Evolutionary conservation across 2,113 vertebrate species (phyloP).

Genomic region (Castor canadensis): DNA sequence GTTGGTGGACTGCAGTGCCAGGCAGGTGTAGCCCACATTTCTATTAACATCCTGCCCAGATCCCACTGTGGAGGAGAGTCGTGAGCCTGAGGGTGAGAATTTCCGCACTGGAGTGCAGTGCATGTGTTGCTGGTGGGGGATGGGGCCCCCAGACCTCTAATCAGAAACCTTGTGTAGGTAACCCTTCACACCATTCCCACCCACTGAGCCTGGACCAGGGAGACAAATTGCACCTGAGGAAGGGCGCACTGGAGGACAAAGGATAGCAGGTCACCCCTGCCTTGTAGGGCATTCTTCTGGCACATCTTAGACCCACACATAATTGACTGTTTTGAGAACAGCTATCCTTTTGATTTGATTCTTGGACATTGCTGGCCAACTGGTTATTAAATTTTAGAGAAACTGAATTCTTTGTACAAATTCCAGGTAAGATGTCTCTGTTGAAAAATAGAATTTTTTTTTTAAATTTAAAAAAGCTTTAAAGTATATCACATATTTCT

Average conservation of each 20-base stretch:
- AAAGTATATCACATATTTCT: not conserved
- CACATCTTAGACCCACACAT: too few relatives aligned
- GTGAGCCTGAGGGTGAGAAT: not conserved
- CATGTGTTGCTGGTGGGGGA: fast-evolving
- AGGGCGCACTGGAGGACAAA: fast-evolving
- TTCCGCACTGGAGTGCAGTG: not conserved
- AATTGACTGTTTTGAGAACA: not conserved
- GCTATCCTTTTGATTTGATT: not conserved
- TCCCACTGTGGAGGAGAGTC: fast-evolving
- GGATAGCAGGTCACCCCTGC: not conserved
- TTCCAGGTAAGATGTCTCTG: not conserved
- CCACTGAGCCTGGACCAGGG: too few relatives aligned
- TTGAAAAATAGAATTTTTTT: not conserved
- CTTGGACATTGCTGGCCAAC: not conserved
- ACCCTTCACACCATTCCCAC: fast-evolving
- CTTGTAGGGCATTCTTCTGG: not conserved
- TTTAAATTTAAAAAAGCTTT: not conserved
- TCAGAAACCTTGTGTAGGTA: fast-evolving
- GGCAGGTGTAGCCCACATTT: not conserved
- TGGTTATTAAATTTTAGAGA: not conserved
- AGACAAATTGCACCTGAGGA: too few relatives aligned
- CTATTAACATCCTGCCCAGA: not conserved
- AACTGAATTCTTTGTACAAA: not conserved
- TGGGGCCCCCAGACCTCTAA: fast-evolving
- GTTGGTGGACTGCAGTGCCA: not conserved